Evolutionary conservation across 2,797 vertebrate species (phyloP).

Genomic region (Gephyroberyx darwinii): DNA sequence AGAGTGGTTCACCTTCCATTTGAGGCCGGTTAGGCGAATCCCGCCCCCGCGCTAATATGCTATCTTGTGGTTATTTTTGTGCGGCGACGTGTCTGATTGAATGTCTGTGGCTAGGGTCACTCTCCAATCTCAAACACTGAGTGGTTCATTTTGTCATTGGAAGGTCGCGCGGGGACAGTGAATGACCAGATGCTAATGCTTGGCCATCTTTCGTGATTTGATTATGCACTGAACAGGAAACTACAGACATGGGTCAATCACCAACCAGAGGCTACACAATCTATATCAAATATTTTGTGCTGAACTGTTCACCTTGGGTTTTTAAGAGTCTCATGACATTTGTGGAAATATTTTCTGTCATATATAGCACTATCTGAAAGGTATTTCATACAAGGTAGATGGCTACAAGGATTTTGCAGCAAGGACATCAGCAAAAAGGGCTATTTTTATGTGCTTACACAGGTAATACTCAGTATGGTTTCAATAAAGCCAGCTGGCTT

Average conservation of each 20-base stretch:
- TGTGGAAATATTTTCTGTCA: constrained; percentile 1
- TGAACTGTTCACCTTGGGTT: constrained; percentile 1
- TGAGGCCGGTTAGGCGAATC: constrained; percentile 28
- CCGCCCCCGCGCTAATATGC: not conserved
- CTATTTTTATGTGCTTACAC: constrained; percentile 57
- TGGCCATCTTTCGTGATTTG: constrained; percentile 38
- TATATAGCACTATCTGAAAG: constrained; percentile 4
- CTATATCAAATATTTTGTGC: constrained; percentile 7
- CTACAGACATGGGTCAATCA: constrained; percentile 1
- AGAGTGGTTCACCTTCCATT: constrained; percentile 20
- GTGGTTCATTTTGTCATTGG: constrained; percentile 1
- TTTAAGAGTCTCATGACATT: not conserved
- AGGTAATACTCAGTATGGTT: constrained; percentile 43
- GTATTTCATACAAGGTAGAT: constrained; percentile 8
- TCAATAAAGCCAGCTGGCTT: constrained; percentile 53
- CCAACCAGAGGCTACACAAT: constrained; percentile 19
- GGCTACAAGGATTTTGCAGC: constrained; percentile 24
- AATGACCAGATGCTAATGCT: constrained; percentile 29
- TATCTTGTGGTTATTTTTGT: not conserved
- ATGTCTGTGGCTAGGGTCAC: constrained; percentile 3
- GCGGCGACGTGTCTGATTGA: constrained; percentile 2
- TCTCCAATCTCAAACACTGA: constrained; percentile 16
- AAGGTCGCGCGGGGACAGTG: constrained; percentile 27
- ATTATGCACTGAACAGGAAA: constrained; percentile 25
- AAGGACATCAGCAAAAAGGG: constrained; percentile 33